Evolutionary conservation across 2,113 vertebrate species (phyloP), one percentile per base, ranked within the genome.

Genomic region (Taurulus bubalis): DNA sequence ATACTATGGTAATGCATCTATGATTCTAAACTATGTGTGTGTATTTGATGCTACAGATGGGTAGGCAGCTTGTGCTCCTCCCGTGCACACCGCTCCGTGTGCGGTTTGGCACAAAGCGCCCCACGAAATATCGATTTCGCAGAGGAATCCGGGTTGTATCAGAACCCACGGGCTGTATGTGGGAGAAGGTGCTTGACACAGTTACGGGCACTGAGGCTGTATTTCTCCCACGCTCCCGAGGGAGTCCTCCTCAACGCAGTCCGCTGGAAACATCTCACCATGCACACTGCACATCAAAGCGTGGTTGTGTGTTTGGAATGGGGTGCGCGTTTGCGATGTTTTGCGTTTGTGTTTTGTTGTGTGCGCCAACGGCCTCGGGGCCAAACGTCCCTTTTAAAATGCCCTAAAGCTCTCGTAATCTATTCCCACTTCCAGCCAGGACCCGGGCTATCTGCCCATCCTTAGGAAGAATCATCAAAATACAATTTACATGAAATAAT

Each of bases 121-220:
- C 34, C 68, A 79, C 38, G 22, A 86, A 84, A 78, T 85, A 91
- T 92, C 64, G 89, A 92, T 93, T 77, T 42, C 14, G 65, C 67
- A 36, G 65, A 81, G 55, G 75, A 83, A 73, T 75, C 75, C 12
- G 80, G 22, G 70, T 89, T 92, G 84, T 90, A 82, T 81, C 78
- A 67, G 77, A 59, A 82, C 75, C 88, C 80, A 56, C 73, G 64
- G 84, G 84, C 80, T 77, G 80, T n/a, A 45, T 77, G 91, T 92
- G 89, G 91, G 90, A 86, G 93, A 83, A n/a, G 82, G 77, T 86
- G 88, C 85, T 89, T 91, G 90, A 93, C 90, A 92, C 81, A 84
- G 80, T 77, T 68, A 79, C 60, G 49, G 60, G 66, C 85, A 87
- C 56, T 14, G 69, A 87, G 84, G 83, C 78, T 85, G 87, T 74